These are phyloP conservation scores for Oscheius onirici DNA, from an alignment of 2,888 invertebrate genomes.

Conservation along the genomic window DNA sequence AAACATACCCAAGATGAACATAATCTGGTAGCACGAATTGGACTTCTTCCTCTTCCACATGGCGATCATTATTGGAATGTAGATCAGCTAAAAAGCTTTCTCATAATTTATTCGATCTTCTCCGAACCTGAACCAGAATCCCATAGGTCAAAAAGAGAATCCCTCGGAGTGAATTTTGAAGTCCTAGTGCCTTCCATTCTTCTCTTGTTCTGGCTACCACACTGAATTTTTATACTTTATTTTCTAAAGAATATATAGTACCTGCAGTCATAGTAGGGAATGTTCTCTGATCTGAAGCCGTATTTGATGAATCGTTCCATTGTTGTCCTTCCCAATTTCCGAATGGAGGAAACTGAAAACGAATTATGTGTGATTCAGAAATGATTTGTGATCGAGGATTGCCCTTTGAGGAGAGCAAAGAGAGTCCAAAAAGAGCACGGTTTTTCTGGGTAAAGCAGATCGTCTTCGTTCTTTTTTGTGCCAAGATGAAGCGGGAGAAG, in stretches of 20 bases:
- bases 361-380: too few relatives aligned
- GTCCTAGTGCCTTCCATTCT: not conserved
- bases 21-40: conserved; percentile 22
- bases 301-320: conserved; percentile 6
- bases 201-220: not conserved
- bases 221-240: too few relatives aligned
- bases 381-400: too few relatives aligned
- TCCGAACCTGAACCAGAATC: not conserved
- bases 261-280: conserved; percentile 13
- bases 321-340: too few relatives aligned
- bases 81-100: not conserved
- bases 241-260: too few relatives aligned
- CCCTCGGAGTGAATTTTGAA: not conserved
- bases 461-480: too few relatives aligned
- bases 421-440: too few relatives aligned
- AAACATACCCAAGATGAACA: conserved; percentile 14
- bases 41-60: not conserved
- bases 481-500: too few relatives aligned
- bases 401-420: too few relatives aligned
- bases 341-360: too few relatives aligned
- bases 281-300: conserved; percentile 10
- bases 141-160: conserved; percentile 10
- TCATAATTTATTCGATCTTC: not conserved
- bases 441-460: too few relatives aligned
- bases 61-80: not conserved